Evolutionary conservation across 2,888 invertebrate genomes (phyloP).

Genomic region (Oxycera nigricornis): DNA sequence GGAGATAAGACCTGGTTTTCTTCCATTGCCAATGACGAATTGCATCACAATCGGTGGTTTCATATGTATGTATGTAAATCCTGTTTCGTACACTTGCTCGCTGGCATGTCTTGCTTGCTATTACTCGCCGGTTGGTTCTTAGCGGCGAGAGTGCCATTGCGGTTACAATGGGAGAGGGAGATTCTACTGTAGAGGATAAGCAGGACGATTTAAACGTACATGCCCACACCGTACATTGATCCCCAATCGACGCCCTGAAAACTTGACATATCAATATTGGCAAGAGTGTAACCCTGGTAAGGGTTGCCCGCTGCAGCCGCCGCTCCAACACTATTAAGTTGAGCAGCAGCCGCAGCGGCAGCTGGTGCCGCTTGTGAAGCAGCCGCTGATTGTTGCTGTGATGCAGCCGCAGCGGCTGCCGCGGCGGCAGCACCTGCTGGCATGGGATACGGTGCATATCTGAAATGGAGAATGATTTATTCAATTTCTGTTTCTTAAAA

Average conservation of each 20-base stretch:
- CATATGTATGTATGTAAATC: slow-evolving; percentile 44
- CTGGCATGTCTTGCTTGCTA: not conserved
- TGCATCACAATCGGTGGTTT: slow-evolving; percentile 62
- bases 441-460: slow-evolving; percentile 72
- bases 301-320: slow-evolving; percentile 74
- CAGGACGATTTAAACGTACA: slow-evolving; percentile 72
- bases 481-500: not conserved
- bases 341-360: slow-evolving; percentile 63
- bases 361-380: slow-evolving; percentile 50
- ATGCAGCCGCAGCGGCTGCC: slow-evolving; percentile 61
- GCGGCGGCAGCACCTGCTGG: slow-evolving; percentile 64
- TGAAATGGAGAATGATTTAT: slow-evolving; percentile 55
- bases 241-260: slow-evolving; percentile 93
- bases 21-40: slow-evolving; percentile 36
- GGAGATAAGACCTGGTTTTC: slow-evolving; percentile 19
- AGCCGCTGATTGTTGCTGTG: slow-evolving; percentile 47
- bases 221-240: slow-evolving; percentile 90
- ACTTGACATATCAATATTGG: slow-evolving; percentile 90
- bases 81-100: slow-evolving; percentile 7
- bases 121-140: too few species aligned
- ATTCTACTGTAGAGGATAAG: slow-evolving; percentile 54
- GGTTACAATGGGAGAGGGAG: slow-evolving; percentile 9
- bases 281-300: slow-evolving; percentile 80
- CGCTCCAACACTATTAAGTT: slow-evolving; percentile 68
- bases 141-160: slow-evolving; percentile 9